Conservation (phyloP, 2,888 invertebrate genomes). For the Eupithecia inturbata region DNA sequence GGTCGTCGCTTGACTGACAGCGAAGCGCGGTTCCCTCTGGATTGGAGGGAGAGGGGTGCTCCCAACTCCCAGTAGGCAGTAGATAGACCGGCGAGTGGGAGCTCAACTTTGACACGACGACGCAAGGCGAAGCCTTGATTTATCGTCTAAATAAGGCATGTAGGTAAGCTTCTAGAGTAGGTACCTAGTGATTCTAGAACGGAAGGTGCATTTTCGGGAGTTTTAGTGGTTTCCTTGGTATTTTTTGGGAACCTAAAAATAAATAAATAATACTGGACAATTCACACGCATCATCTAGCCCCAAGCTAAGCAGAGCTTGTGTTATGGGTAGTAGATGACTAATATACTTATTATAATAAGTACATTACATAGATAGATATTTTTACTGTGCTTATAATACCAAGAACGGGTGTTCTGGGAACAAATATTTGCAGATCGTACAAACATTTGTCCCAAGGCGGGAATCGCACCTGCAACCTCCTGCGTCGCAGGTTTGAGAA, state of each 20-base stretch:
- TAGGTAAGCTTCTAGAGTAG: background rate
- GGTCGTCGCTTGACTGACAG: constrained; percentile 68
- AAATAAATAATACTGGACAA: no score
- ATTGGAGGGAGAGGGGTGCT: constrained; percentile 42
- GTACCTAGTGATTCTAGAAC: background rate
- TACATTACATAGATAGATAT: no score
- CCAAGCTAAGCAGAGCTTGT: no score
- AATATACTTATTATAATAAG: no score
- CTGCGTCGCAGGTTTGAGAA: no score
- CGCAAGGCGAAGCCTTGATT: constrained; percentile 16
- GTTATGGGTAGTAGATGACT: no score
- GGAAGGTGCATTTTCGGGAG: background rate
- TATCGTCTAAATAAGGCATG: background rate
- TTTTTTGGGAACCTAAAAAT: background rate
- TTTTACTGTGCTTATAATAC: no score
- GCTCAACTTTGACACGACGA: constrained; percentile 28
- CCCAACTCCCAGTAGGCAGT: constrained; percentile 22
- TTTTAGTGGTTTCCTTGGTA: background rate
- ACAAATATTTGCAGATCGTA: no score
- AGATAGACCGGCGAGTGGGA: constrained; percentile 21
- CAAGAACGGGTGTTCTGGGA: no score
- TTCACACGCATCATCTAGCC: no score
- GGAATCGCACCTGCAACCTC: no score
- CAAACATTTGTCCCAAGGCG: no score
- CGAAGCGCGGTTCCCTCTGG: constrained; percentile 37